Conservation (phyloP, 2,113 vertebrate species). For the Marmota monax region DNA sequence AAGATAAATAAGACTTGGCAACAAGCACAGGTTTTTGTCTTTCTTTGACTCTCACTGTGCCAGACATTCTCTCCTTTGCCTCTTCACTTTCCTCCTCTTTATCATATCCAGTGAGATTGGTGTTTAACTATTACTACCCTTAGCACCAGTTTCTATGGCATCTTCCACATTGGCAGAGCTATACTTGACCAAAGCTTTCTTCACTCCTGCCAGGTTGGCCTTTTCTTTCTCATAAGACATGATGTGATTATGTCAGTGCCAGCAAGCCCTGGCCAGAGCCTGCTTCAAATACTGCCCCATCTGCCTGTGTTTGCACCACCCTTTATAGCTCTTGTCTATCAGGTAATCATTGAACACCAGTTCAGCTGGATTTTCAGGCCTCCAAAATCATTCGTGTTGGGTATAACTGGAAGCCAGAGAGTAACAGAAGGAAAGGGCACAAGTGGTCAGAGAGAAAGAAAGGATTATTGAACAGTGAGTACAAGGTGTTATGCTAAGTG, state of each 20-base stretch:
- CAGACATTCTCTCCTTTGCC: slow-evolving; percentile 91
- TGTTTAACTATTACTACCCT: slow-evolving; percentile 87
- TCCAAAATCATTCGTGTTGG: not conserved
- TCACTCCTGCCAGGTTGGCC: slow-evolving; percentile 92
- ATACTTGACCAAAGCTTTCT: slow-evolving; percentile 93
- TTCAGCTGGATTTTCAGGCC: not conserved
- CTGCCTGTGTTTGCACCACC: slow-evolving; percentile 78
- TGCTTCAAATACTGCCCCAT: slow-evolving; percentile 92
- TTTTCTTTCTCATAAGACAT: slow-evolving; percentile 92
- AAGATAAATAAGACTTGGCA: slow-evolving; percentile 95
- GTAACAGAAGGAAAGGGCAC: no score
- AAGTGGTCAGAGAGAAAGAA: not conserved
- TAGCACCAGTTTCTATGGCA: slow-evolving; percentile 81
- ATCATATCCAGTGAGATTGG: slow-evolving; percentile 94
- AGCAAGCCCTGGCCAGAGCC: slow-evolving; percentile 87
- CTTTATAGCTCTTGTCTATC: not conserved
- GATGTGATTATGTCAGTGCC: slow-evolving; percentile 94
- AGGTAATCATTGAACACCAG: not conserved
- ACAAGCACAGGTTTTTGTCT: slow-evolving; percentile 91
- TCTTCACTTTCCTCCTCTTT: slow-evolving; percentile 85
- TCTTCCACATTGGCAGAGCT: slow-evolving; percentile 91
- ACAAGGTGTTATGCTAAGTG: not conserved
- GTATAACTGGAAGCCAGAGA: not conserved
- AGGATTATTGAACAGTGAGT: not conserved
- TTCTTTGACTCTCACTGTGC: slow-evolving; percentile 92